Percentiles rank a stretch among this genome's conserved stretches.
These are phyloP conservation scores for Nanorana parkeri DNA, from an alignment of 2,113 vertebrate species.

Conservation along the genomic window DNA sequence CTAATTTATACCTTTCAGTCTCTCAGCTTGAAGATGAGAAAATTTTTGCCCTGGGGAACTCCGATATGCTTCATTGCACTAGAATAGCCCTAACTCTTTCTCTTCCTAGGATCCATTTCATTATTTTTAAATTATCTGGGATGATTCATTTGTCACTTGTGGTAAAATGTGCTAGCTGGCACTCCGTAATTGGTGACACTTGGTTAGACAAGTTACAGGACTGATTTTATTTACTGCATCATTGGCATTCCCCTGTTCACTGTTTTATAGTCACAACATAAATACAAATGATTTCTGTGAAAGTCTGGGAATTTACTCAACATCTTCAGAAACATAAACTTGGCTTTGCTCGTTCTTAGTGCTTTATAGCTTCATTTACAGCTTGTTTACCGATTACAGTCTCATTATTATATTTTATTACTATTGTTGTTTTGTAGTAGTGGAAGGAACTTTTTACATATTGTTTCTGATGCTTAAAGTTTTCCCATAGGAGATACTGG, in stretches of 20 bases:
- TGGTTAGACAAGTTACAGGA: background rate
- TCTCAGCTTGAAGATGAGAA: conserved; percentile 41
- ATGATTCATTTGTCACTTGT: conserved; percentile 26
- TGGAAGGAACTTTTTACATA: background rate
- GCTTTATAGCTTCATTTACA: conserved; percentile 1
- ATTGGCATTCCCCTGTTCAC: background rate
- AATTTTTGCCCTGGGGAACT: conserved; percentile 37
- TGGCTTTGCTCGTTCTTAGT: background rate
- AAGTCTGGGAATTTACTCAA: background rate
- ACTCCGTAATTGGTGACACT: background rate
- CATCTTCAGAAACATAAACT: conserved; percentile 6
- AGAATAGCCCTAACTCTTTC: conserved; percentile 4
- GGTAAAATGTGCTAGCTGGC: background rate
- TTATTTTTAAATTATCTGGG: conserved; percentile 40
- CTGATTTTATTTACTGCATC: background rate
- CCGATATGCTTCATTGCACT: conserved; percentile 24
- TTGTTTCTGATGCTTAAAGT: background rate
- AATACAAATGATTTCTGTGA: conserved; percentile 3
- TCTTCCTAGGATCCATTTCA: conserved; percentile 4
- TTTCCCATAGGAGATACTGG: background rate
- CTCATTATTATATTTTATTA: background rate
- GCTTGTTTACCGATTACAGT: background rate
- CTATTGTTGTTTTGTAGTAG: background rate
- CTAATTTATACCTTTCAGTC: conserved; percentile 14
- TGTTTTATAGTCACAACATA: background rate